phyloP scores from a whole-genome alignment of 2,113 vertebrate species.

The Myxocyprinus asiaticus region DNA sequence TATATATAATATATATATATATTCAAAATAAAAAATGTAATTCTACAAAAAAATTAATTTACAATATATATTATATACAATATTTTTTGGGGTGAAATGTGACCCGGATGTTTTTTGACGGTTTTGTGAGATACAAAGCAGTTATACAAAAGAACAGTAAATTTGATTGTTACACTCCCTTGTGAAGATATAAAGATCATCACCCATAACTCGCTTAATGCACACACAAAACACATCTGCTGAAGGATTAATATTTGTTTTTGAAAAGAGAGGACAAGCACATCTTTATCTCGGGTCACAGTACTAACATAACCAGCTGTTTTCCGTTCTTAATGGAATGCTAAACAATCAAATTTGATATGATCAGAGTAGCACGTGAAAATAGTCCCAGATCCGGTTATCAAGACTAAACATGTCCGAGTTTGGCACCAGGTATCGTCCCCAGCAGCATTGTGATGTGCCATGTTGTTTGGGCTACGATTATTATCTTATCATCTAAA shows the following conservation, averaged over 20 bases:
- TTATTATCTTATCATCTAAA: too few relatives aligned
- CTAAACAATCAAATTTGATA: too few relatives aligned
- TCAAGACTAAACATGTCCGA: too few relatives aligned
- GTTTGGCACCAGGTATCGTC: too few relatives aligned
- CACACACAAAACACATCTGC: neutral
- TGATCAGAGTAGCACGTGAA: too few relatives aligned
- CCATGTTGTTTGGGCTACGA: neutral
- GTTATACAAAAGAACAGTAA: neutral
- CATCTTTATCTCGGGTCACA: neutral
- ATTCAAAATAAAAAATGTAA: too few relatives aligned
- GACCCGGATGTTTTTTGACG: neutral
- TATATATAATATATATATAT: too few relatives aligned
- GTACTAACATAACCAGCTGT: neutral
- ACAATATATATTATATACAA: too few relatives aligned
- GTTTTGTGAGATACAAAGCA: neutral
- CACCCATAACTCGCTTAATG: neutral
- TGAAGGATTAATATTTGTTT: neutral
- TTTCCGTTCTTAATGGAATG: too few relatives aligned
- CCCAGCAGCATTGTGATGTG: too few relatives aligned
- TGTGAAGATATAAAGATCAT: neutral
- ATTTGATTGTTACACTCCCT: neutral
- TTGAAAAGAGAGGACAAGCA: neutral
- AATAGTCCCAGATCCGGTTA: too few relatives aligned
- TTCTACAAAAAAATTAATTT: too few relatives aligned
- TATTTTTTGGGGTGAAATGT: neutral